Base-by-base conservation (phyloP, 2,113 vertebrate species). In the Planiliza haematocheilus region DNA sequence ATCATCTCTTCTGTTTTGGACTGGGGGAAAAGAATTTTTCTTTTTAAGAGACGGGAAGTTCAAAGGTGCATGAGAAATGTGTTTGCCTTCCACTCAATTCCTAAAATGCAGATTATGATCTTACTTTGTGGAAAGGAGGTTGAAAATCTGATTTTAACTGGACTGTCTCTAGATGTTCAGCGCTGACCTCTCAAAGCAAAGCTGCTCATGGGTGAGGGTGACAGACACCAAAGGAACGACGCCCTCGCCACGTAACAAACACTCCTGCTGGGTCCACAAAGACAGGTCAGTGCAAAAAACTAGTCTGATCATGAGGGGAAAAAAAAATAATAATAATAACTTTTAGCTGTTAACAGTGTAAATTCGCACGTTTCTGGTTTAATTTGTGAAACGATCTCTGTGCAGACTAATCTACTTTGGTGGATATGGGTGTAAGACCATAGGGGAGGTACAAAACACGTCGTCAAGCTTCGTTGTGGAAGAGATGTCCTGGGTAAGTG, bases 391-490 rank as follows among this genome's bases (percentile, higher is more conserved):
- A n/a, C n/a, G n/a, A 7, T 61, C 1, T 46, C 4, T 36, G 0
- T 79, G 48, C 75, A 93, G 93, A 21, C 74, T 94, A 10, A 86
- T 94, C 62, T 94, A 91, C 84, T 94, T 93, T 49, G 93, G 93
- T 1, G 93, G 93, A 0, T 94, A 94, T 17, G 91, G 92, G 2
- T 92, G 89, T 51, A 94, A 94, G 49, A 93, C 91, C 0, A 42
- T 89, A 0, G 56, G 61, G 3, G 89, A 94, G 36, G 72, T 88
- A 0, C 83, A 43, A 37, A 88, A 86, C 84, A 36, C 83, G 0
- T 64, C 88, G 0, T 51, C 79, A 0, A 91, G 50, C 60, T 94
- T 94, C 58, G 37, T 85, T 2, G 30, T 93, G n/a, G 88, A 93
- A 3, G 92, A 93, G 36, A 89, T 91, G 74, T 91, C 89, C 58